Percentiles rank a stretch among this genome's conserved stretches.
These are phyloP conservation scores for Callithrix jacchus DNA, from an alignment of 2,113 vertebrate genomes.

Conservation along the genomic window DNA sequence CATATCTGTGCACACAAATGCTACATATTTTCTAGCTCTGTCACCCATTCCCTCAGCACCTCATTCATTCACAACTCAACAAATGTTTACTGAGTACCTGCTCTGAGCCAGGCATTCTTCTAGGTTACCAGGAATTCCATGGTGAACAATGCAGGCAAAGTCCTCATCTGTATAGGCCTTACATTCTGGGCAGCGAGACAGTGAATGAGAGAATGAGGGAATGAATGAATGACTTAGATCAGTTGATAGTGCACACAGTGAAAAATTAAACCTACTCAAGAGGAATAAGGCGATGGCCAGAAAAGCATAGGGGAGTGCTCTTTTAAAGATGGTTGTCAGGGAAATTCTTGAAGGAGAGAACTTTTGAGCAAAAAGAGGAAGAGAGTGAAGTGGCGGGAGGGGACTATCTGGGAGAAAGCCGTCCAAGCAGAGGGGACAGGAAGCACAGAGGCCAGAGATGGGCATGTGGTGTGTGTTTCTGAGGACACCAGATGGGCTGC, in stretches of 20 bases:
- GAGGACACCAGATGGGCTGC: no score
- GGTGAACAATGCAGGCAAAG: neutral
- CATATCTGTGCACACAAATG: neutral
- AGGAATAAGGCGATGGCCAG: neutral
- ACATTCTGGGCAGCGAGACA: neutral
- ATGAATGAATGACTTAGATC: neutral
- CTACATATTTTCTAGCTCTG: neutral
- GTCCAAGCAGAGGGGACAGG: neutral
- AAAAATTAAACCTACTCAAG: neutral
- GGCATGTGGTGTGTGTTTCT: no score
- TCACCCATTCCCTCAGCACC: neutral
- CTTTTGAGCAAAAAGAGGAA: neutral
- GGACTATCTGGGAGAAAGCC: no score
- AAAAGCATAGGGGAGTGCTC: neutral
- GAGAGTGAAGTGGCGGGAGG: no score
- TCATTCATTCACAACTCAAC: neutral
- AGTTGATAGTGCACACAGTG: neutral
- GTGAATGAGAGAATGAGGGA: neutral
- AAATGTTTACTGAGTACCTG: neutral
- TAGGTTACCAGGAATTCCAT: neutral
- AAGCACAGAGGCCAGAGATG: neutral
- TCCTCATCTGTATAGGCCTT: neutral
- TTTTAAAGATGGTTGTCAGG: neutral
- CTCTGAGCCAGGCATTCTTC: neutral
- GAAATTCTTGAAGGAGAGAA: neutral